Evolutionary conservation across 2,113 vertebrate species (phyloP).

Genomic region (Hydropotes inermis): DNA sequence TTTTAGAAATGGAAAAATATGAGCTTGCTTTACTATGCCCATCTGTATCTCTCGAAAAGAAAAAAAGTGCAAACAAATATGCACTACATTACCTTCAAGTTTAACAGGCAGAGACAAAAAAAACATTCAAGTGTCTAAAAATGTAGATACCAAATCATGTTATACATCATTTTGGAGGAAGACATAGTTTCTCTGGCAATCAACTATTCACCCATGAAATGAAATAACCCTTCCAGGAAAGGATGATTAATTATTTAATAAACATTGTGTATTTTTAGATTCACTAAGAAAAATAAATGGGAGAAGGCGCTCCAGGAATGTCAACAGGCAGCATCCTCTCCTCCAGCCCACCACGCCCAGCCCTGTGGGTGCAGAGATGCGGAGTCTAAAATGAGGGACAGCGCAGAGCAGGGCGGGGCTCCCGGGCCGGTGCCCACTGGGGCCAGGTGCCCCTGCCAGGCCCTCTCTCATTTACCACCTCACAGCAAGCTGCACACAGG

Average conservation of each 20-base stretch:
- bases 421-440: neutral
- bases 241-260: constrained; percentile 62
- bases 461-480: neutral
- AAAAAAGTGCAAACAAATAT: neutral
- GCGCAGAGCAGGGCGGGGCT: fast-evolving
- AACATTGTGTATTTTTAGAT: constrained; percentile 15
- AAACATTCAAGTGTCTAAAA: neutral
- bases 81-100: neutral
- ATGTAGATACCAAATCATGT: neutral
- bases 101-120: neutral
- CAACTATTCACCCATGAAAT: constrained; percentile 61
- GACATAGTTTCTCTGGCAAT: constrained; percentile 39
- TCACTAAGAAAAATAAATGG: neutral
- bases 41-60: neutral
- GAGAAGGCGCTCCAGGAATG: neutral
- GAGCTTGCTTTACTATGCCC: fast-evolving
- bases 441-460: neutral
- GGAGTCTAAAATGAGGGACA: fast-evolving
- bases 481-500: neutral
- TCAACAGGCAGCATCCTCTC: neutral
- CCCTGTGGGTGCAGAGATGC: fast-evolving
- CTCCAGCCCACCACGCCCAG: fast-evolving
- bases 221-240: constrained; percentile 51
- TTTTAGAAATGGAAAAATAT: neutral
- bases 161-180: constrained; percentile 49